Base-by-base conservation (phyloP, 2,113 vertebrate genomes). In the Xiphophorus hellerii region DNA sequence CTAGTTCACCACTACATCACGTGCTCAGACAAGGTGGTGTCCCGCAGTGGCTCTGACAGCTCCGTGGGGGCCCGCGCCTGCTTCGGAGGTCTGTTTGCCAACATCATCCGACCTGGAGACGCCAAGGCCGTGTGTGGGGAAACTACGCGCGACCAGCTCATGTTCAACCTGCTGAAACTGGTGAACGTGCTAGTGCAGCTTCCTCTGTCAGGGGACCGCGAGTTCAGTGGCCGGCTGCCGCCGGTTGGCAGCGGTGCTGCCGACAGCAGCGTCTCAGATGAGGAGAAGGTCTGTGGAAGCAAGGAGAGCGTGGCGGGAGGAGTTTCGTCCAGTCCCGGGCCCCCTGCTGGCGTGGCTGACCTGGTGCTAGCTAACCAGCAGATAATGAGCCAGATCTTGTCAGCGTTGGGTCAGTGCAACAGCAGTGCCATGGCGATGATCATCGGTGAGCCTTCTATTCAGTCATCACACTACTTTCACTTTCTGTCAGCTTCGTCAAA, bases 351-450 rank as follows among this genome's bases (percentile, higher is more conserved):
- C 0, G 96, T 99, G 75, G 98, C 98, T 0, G 98, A 99, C 90
- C 93, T 99, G 91, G 97, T 99, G 71, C 92, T 99, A 61, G 98
- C 97, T 88, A 99, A 98, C 90, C 98, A 99, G 69, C 98, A 99
- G 80, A 98, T 99, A 51, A 99, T 99, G 98, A 99, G 98, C 90
- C 98, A 99, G 93, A 98, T 99, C 92, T 89, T 99, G 83, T 99
- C 98, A 4, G 98, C 98, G 0, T 90, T 99, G 78, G 98, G 98
- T 48, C 97, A 99, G 81, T 99, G 98, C 93, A 99, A 99, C 93
- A 99, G 98, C 96, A 99, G 97, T 17, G 97, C 98, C 83, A 99
- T 99, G 98, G 98, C 98, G 54, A 99, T 99, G 98, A 99, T 99
- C 77, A 99, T 99, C 79, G 98, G 98, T 99, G 84, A 80, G 88